Base-by-base conservation (phyloP, 2,113 vertebrate species). In the Himantopus leucocephalus region DNA sequence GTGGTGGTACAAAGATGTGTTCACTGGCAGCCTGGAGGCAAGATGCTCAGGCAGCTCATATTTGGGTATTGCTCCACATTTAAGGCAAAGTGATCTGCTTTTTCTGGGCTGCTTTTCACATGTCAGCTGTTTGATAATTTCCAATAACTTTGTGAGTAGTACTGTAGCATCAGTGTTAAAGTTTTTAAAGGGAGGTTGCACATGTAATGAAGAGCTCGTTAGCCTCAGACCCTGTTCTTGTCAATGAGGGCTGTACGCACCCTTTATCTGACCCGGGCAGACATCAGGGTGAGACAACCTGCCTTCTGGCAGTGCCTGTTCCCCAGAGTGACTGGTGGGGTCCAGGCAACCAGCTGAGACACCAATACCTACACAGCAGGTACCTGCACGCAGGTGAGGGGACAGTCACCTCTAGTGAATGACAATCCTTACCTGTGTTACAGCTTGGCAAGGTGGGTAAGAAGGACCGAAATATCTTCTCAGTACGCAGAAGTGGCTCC, bases 51-150 rank as follows among this genome's bases (percentile, higher is more conserved):
- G 21, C 26, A 24, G 53, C 19, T 75, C 63, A 3, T 8, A 18
- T 48, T 37, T 43, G 21, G 32, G 17, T 35, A 18, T 52, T 29
- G 43, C 35, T 59, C 29, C 2, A 0, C 7, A 32, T 58, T 48
- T 55, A 21, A 55, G 55, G 60, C 72, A 32, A 41, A 47, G 41
- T 1, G 20, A 30, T 26, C 48, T 70, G 47, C 37, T 86, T 35
- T 45, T 47, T 32, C 59, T 11, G 23, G 23, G 60, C 76, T 73
- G 66, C 48, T 78, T 73, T 53, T 8, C 32, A 27, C 17, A 20
- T 1, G 1, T 8, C 30, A 64, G 60, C n/a, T 74, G 17, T 14
- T 17, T 3, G n/a, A 14, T 8, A 18, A 34, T 10, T 15, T 0
- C 62, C 60, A 60, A 47, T 18, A 27, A 2, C 39, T 20, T 0